These are phyloP conservation scores for Diabrotica virgifera DNA, from an alignment of 1,140 invertebrate genomes.

Conservation along the genomic window DNA sequence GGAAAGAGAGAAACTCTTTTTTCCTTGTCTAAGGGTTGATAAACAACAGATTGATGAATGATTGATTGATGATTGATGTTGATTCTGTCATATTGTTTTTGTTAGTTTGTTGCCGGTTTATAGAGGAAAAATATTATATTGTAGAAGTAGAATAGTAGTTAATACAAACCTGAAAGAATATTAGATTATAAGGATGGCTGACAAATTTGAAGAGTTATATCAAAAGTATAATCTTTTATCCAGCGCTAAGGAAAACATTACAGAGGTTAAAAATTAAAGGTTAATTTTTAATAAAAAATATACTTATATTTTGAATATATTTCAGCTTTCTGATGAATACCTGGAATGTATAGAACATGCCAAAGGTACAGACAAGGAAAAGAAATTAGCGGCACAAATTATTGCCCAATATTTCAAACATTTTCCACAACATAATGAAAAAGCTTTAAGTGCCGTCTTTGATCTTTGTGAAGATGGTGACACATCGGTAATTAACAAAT, in stretches of 20 bases:
- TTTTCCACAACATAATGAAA: constrained; percentile 80
- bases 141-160: too few relatives aligned
- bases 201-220: constrained; percentile 77
- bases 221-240: constrained; percentile 87
- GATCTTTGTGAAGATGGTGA: constrained; percentile 97
- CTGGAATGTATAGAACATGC: constrained; percentile 81
- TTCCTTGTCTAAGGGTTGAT: too few relatives aligned
- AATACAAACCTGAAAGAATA: too few relatives aligned
- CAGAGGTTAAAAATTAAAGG: constrained; percentile 62
- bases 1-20: too few relatives aligned
- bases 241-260: constrained; percentile 78
- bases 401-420: constrained; percentile 92
- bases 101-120: too few relatives aligned
- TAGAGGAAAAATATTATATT: too few relatives aligned
- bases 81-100: too few relatives aligned
- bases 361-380: constrained; percentile 84
- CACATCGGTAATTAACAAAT: constrained; percentile 61
- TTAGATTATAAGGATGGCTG: constrained; percentile 20
- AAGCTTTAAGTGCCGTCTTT: constrained; percentile 87
- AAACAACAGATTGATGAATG: too few relatives aligned
- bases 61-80: too few relatives aligned
- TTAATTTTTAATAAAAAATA: constrained; percentile 27
- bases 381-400: constrained; percentile 90
- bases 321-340: constrained; percentile 87
- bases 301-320: constrained; percentile 36